These are phyloP conservation scores for Halcyon badia DNA, from an alignment of 2,797 vertebrate species.

Conservation along the genomic window DNA sequence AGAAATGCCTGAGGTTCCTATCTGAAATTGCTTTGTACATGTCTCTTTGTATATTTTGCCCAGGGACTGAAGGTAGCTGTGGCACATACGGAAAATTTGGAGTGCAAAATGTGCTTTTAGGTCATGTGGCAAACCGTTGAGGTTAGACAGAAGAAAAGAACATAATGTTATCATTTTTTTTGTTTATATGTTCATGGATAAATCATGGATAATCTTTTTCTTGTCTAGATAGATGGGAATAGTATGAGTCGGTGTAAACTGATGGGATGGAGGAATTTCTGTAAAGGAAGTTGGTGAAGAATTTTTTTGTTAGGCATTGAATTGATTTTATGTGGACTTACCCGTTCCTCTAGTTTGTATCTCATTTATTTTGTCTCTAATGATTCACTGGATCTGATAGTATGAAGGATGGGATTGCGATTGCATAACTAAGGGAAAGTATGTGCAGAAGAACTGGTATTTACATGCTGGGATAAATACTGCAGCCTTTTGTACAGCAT, in stretches of 20 bases:
- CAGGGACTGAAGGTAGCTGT: neutral
- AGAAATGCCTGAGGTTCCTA: neutral
- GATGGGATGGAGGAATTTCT: neutral
- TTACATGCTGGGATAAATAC: neutral
- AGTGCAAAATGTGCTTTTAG: neutral
- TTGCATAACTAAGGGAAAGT: neutral
- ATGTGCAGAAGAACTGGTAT: neutral
- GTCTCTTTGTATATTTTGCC: neutral
- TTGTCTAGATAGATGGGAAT: neutral
- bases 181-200: neutral
- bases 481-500: neutral
- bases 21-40: neutral
- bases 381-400: neutral
- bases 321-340: neutral
- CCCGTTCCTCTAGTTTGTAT: neutral
- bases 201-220: neutral
- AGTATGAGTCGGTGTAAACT: neutral
- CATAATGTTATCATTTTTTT: neutral
- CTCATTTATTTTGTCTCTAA: neutral
- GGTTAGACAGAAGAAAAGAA: neutral
- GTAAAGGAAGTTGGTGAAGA: neutral
- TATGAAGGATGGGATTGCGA: neutral
- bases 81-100: neutral
- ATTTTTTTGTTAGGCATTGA: neutral
- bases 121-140: neutral